A percentile compares a stretch with the other conserved stretches of the same genome.
phyloP scores from a whole-genome alignment of 2,888 invertebrate species.

The Yponomeuta cagnagella region DNA sequence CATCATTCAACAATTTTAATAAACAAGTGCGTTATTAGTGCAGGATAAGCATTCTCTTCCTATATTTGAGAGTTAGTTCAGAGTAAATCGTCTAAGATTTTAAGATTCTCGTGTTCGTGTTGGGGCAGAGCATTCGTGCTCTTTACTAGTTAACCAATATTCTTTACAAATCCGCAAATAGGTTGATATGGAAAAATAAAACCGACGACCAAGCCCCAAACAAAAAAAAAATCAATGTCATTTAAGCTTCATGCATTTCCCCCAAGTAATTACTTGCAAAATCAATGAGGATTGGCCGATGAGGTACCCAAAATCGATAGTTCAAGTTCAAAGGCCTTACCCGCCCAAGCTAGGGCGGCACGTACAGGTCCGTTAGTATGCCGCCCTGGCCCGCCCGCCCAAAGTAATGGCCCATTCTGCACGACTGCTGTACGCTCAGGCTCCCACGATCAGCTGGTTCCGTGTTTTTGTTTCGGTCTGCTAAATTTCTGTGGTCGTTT shows the following conservation, averaged over 20 bases:
- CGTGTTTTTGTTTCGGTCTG: slow-evolving; percentile 1
- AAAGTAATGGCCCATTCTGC: slow-evolving; percentile 26
- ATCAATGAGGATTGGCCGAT: neutral
- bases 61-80: too few species aligned
- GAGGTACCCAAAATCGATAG: slow-evolving; percentile 21
- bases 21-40: too few species aligned
- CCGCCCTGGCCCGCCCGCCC: slow-evolving; percentile 29
- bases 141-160: too few species aligned
- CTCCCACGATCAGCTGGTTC: slow-evolving; percentile 8
- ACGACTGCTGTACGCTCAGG: slow-evolving; percentile 6
- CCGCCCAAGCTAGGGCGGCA: slow-evolving; percentile 19
- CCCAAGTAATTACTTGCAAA: neutral
- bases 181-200: too few species aligned
- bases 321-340: slow-evolving; percentile 30
- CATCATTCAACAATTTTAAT: too few species aligned
- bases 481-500: neutral
- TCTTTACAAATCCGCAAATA: too few species aligned
- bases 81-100: too few species aligned
- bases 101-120: too few species aligned
- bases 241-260: neutral
- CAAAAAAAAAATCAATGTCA: too few species aligned
- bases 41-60: too few species aligned
- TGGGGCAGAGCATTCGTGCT: too few species aligned
- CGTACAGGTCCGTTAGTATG: slow-evolving; percentile 35
- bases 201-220: too few species aligned